Evolutionary conservation across 2,888 invertebrate genomes (phyloP), one percentile per base, ranked within the genome.

Genomic region (Amphipoea lucens): DNA sequence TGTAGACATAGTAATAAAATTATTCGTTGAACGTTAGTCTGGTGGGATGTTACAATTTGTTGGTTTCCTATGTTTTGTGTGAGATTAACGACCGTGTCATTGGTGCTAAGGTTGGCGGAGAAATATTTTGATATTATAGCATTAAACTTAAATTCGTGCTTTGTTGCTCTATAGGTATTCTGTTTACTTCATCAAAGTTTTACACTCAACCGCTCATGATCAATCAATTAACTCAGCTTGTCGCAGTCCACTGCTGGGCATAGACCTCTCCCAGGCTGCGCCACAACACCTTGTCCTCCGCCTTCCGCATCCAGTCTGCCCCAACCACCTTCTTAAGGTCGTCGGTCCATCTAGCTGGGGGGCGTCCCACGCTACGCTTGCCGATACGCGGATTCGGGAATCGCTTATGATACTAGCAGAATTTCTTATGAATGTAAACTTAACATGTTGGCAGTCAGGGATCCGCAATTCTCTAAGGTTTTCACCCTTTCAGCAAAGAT

Each of bases 1-100:
- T 88, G 83, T 82, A 76, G 86, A 81, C 86, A 78, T 69, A 82
- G 82, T 74, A 80, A 83, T 85, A 83, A 87, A 82, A 81, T 82
- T 85, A 89, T 85, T 87, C 86, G 84, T 86, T 82, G 74, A 82
- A 81, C 60, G 68, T 36, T 48, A 23, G 62, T 81, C 69, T 83
- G 72, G 62, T 81, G 75, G 83, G 85, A 83, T 85, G 83, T 85
- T 83, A 85, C 83, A 74, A 78, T 83, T 85, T 79, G 65, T 77
- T 67, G 48, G 73, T 62, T 83, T 78, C 79, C 73, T 85, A 85
- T 80, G 83, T 77, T 75, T 74, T 85, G 63, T 77, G 75, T 29
- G 67, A 72, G 75, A 77, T 86, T 77, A 78, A 79, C 40, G 40
- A 73, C 71, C 68, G 66, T 73, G 74, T 75, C 81, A 86, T 76